phyloP scores from a whole-genome alignment of 2,888 invertebrate genomes.

The Agriotes lineatus region DNA sequence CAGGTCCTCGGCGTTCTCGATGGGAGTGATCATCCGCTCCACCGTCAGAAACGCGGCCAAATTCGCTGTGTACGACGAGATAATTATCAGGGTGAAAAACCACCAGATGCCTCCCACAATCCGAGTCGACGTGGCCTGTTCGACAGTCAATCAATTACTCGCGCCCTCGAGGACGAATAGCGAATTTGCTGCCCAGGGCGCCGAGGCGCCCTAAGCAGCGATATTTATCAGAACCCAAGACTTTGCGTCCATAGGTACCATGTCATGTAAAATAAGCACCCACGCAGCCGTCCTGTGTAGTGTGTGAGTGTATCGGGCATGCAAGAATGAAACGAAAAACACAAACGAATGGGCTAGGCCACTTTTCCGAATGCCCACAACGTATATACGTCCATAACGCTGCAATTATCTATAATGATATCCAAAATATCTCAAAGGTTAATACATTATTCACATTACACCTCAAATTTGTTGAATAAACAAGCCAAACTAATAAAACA shows the following conservation, averaged over 20 bases:
- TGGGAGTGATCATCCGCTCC: slow-evolving; percentile 88
- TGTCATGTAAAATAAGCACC: slow-evolving; percentile 40
- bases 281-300: slow-evolving; percentile 5
- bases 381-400: no score
- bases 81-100: slow-evolving; percentile 92
- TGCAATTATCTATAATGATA: no score
- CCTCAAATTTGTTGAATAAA: no score
- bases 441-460: no score
- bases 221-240: slow-evolving; percentile 17
- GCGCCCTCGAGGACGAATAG: no score
- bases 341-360: no score
- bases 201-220: no score
- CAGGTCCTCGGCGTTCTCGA: slow-evolving; percentile 87
- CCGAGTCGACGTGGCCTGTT: slow-evolving; percentile 77
- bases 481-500: no score
- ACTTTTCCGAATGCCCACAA: no score
- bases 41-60: slow-evolving; percentile 92
- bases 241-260: slow-evolving; percentile 28
- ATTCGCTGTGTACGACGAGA: slow-evolving; percentile 93
- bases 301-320: slow-evolving; percentile 12
- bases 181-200: no score
- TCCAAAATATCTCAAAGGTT: no score
- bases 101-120: slow-evolving; percentile 92
- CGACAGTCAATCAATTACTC: slow-evolving; percentile 33
- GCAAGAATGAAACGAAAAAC: slow-evolving; percentile 16